Base-by-base conservation (phyloP, 2,113 vertebrate species). In the Mungos mungo region DNA sequence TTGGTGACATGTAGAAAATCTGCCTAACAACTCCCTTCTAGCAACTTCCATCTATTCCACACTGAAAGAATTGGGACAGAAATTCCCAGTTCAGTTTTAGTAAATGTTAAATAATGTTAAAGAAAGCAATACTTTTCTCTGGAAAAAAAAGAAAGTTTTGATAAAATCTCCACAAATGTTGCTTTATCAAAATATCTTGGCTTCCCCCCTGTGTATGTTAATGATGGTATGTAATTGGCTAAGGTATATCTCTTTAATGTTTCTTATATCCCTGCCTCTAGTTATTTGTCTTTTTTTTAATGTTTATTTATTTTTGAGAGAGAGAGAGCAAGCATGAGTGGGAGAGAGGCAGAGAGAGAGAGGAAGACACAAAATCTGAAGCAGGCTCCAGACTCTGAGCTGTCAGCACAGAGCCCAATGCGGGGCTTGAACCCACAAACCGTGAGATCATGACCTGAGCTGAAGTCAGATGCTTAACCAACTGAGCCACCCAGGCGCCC, bases 81-180 rank as follows among this genome's bases (percentile, higher is more conserved):
- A 57, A 90, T 94, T 89, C 77, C 47, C 88, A 97, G 25, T 72
- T 72, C 15, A 57, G 52, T 13, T 89, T 88, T 77, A 60, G 9
- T 68, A 85, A 92, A 87, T 18, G 45, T 85, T 93, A 84, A 93
- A 66, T 72, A 95, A 87, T 65, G 65, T 84, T 94, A 71, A 96
- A 77, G 60, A 93, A 71, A 86, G 38, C 16, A 47, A 77, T 96
- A 38, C 31, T 77, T 38, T 82, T 88, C 33, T 93, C 45, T 29
- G 33, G 11, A 35, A 41, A 76, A 45, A 60, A 66, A 72, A 65
- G 68, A 69, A 54, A 47, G 14, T 83, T 84, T 93, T 81, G 11
- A 81, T 29, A 88, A 85, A 88, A 63, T 81, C 71, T 83, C 66
- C 33, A 86, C 35, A 93, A 85, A 85, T 60, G 8, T 72, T 80